Evolutionary conservation across 2,888 invertebrate species (phyloP).

Genomic region (Idaea aversata): DNA sequence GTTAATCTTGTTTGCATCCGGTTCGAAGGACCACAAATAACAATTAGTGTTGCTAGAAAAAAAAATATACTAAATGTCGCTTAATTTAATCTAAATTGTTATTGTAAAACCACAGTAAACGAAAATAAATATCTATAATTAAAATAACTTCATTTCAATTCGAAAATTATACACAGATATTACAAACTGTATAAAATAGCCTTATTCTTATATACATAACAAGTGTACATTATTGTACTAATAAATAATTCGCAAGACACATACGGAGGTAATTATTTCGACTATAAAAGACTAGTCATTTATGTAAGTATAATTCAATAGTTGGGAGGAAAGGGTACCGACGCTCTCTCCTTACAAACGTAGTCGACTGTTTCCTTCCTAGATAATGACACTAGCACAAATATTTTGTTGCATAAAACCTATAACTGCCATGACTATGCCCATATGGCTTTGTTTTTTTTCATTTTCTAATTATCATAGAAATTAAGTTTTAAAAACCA

Average conservation of each 20-base stretch:
- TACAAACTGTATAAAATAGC: constrained; percentile 23
- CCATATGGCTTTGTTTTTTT: no score
- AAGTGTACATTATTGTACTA: constrained; percentile 28
- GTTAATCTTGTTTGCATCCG: not conserved
- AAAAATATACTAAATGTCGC: not conserved
- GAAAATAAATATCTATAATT: constrained; percentile 32
- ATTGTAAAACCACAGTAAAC: constrained; percentile 21
- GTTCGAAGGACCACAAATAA: not conserved
- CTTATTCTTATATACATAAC: constrained; percentile 38
- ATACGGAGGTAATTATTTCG: constrained; percentile 27
- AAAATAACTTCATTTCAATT: constrained; percentile 19
- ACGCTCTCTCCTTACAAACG: no score
- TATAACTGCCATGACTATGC: no score
- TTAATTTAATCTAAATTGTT: constrained; percentile 4
- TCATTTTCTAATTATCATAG: no score
- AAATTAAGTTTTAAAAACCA: no score
- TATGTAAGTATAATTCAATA: constrained; percentile 2
- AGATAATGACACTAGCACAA: no score
- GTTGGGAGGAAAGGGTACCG: no score
- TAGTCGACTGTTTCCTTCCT: no score
- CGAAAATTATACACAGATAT: constrained; percentile 13
- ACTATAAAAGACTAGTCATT: constrained; percentile 37
- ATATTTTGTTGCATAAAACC: no score
- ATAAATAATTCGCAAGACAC: constrained; percentile 17
- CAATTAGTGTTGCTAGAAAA: not conserved